Percentiles rank a stretch among this genome's conserved stretches.
These are phyloP conservation scores for Cuniculus paca DNA, from an alignment of 2,797 vertebrate genomes.

Conservation along the genomic window DNA sequence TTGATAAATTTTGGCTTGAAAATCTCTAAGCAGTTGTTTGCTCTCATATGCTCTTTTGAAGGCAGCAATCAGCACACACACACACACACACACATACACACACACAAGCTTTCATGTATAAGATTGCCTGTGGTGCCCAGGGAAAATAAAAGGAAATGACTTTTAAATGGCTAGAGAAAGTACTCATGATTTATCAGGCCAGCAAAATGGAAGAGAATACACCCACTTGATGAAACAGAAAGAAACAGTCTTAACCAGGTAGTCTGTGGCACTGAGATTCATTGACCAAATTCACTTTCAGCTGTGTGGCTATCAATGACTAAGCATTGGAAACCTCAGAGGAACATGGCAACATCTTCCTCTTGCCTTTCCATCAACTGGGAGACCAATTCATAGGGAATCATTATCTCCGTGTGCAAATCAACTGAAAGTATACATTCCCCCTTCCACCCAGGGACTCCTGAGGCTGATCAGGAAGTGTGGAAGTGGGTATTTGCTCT, in stretches of 20 bases:
- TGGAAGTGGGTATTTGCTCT: slow-evolving; percentile 1
- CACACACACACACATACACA: neutral
- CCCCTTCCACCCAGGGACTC: neutral
- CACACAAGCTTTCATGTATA: slow-evolving; percentile 11
- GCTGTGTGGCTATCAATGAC: neutral
- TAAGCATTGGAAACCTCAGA: slow-evolving; percentile 6
- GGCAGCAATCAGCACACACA: slow-evolving; percentile 44
- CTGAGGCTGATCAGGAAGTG: neutral
- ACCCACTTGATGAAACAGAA: slow-evolving; percentile 33
- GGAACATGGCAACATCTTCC: neutral
- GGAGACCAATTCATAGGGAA: slow-evolving; percentile 31
- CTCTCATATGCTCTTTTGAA: slow-evolving; percentile 61
- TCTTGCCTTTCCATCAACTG: neutral
- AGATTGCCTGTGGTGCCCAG: slow-evolving; percentile 66
- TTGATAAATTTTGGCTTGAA: slow-evolving; percentile 75
- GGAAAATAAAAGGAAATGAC: slow-evolving; percentile 78
- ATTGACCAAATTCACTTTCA: slow-evolving; percentile 12
- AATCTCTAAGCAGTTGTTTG: slow-evolving; percentile 73
- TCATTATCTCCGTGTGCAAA: slow-evolving; percentile 52
- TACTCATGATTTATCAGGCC: slow-evolving; percentile 76
- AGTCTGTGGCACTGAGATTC: neutral
- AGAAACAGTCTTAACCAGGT: slow-evolving; percentile 56
- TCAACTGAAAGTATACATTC: neutral
- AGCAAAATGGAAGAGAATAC: slow-evolving; percentile 63
- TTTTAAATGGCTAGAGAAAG: slow-evolving; percentile 75